Percentiles rank a stretch among this genome's conserved stretches.
phyloP scores from a whole-genome alignment of 2,888 invertebrate genomes.

The Homarus gammarus region DNA sequence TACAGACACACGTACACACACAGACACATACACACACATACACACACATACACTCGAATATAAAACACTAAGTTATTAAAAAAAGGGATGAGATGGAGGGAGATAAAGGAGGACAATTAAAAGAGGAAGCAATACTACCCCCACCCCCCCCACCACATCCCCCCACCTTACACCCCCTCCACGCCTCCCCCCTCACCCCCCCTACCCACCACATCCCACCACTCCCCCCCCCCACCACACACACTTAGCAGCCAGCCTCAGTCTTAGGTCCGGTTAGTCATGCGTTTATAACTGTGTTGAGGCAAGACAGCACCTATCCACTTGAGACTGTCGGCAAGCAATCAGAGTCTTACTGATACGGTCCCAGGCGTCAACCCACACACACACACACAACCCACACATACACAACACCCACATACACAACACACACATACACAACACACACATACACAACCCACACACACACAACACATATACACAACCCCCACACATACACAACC shows the following conservation, averaged over 20 bases:
- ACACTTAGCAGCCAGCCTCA: background rate
- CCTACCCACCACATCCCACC: too few species aligned
- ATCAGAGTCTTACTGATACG: conserved; percentile 35
- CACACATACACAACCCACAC: too few species aligned
- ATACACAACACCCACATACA: background rate
- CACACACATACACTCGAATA: background rate
- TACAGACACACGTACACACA: conserved; percentile 5
- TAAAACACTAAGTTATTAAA: background rate
- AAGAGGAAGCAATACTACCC: too few species aligned
- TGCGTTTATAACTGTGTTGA: conserved; percentile 34
- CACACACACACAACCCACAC: background rate
- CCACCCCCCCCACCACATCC: too few species aligned
- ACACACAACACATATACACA: too few species aligned
- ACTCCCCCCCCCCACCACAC: background rate
- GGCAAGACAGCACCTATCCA: conserved; percentile 21
- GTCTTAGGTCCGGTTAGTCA: conserved; percentile 43
- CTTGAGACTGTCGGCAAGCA: conserved; percentile 36
- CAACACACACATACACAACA: too few species aligned
- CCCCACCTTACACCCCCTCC: too few species aligned
- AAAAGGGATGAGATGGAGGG: background rate
- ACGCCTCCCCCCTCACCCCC: too few species aligned
- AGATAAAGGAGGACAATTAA: background rate
- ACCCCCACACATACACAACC: too few species aligned
- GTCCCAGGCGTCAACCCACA: too few species aligned
- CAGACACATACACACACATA: background rate